Percentiles rank a stretch among this genome's conserved stretches.
These are phyloP conservation scores for Sebastes reedi DNA, from an alignment of 2,797 vertebrate genomes.

Conservation along the genomic window DNA sequence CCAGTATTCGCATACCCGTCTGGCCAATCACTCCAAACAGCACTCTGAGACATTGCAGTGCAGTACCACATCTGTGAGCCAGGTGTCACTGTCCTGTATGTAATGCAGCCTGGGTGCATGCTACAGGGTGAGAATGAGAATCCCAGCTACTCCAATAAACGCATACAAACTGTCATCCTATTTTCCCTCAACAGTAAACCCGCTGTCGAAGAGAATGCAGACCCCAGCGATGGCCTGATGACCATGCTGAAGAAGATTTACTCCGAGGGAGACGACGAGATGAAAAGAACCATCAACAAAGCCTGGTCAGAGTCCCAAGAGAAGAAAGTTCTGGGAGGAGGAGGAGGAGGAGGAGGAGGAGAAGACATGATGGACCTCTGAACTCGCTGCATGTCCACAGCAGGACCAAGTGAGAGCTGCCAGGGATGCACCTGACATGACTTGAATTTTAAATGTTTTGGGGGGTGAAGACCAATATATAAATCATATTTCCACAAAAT, in stretches of 20 bases:
- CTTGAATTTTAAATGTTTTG: constrained; percentile 19
- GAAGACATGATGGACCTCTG: constrained; percentile 89
- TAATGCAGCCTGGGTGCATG: neutral
- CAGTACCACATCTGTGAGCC: neutral
- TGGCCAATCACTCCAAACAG: neutral
- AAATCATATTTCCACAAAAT: neutral
- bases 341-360: constrained; percentile 73
- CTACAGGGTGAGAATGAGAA: neutral
- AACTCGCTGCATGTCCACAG: constrained; percentile 43
- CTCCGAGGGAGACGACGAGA: constrained; percentile 96
- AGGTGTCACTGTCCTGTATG: constrained; percentile 2
- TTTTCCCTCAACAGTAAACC: constrained; percentile 74
- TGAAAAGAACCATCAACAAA: constrained; percentile 98
- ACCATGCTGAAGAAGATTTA: constrained; percentile 97
- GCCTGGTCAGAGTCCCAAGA: constrained; percentile 97
- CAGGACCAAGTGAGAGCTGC: constrained; percentile 11
- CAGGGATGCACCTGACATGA: constrained; percentile 7
- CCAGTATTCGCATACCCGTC: neutral
- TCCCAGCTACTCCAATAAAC: neutral
- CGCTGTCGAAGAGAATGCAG: constrained; percentile 81
- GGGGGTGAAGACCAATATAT: neutral
- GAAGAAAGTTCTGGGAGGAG: constrained; percentile 86
- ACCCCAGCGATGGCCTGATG: constrained; percentile 95
- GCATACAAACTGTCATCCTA: neutral
- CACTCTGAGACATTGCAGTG: neutral